Conservation (phyloP, 2,888 invertebrate genomes). For the Unio pictorum region DNA sequence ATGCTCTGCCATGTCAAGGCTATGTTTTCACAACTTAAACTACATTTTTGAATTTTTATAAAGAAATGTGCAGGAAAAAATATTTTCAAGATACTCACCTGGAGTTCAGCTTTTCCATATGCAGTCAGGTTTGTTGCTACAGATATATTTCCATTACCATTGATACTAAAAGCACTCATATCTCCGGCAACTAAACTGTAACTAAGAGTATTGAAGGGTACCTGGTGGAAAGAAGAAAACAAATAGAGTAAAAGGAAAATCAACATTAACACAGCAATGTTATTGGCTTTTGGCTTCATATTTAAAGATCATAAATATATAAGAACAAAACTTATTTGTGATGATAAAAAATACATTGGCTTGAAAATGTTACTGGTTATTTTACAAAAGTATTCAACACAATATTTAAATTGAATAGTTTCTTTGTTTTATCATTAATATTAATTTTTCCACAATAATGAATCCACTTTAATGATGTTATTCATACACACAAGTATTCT, state of each 20-base stretch:
- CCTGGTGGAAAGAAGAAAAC: constrained; percentile 17
- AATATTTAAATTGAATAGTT: too few relatives aligned
- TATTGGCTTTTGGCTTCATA: background rate
- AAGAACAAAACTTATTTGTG: too few relatives aligned
- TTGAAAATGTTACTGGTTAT: background rate
- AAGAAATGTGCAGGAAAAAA: too few relatives aligned
- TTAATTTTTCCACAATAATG: too few relatives aligned
- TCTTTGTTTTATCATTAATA: too few relatives aligned
- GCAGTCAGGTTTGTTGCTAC: background rate
- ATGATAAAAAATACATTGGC: too few relatives aligned
- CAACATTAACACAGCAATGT: background rate
- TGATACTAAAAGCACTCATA: background rate
- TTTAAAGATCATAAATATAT: background rate
- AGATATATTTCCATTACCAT: background rate
- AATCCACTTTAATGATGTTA: too few relatives aligned
- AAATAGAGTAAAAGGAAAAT: background rate
- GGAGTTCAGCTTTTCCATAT: background rate
- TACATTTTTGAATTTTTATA: too few relatives aligned
- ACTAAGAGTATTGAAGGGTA: constrained; percentile 29
- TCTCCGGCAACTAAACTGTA: constrained; percentile 37
- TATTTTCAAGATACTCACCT: too few relatives aligned
- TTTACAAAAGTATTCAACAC: background rate
- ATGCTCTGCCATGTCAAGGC: too few relatives aligned
- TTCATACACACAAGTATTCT: background rate
- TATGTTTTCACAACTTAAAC: too few relatives aligned